Evolutionary conservation across 2,797 vertebrate species (phyloP).

Genomic region (Echeneis naucrates): DNA sequence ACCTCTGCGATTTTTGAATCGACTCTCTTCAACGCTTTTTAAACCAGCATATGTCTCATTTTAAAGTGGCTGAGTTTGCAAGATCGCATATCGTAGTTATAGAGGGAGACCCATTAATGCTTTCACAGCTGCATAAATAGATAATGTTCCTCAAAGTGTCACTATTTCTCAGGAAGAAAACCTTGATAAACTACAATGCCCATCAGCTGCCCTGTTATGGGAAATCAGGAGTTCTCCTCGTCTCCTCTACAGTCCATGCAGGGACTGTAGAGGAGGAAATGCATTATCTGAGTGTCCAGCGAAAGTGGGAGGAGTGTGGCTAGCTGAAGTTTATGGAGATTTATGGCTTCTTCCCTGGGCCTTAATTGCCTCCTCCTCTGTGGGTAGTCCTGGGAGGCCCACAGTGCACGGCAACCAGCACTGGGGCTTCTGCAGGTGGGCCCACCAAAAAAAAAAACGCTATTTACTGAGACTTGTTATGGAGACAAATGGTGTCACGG

Average conservation of each 20-base stretch:
- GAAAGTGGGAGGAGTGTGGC: constrained; percentile 74
- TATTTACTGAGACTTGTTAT: constrained; percentile 83
- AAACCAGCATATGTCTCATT: neutral
- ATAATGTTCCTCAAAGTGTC: constrained; percentile 2
- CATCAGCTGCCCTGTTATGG: constrained; percentile 37
- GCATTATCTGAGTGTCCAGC: constrained; percentile 75
- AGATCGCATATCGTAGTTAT: neutral
- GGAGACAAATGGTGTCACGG: constrained; percentile 84
- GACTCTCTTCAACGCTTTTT: neutral
- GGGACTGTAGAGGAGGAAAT: constrained; percentile 64
- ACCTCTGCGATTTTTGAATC: neutral
- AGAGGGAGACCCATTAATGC: constrained; percentile 4
- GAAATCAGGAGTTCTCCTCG: constrained; percentile 38
- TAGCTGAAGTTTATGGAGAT: constrained; percentile 89
- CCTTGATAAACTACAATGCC: neutral
- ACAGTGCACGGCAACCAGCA: constrained; percentile 76
- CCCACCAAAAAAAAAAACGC: constrained; percentile 64
- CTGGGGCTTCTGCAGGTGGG: constrained; percentile 85
- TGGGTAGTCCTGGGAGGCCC: constrained; percentile 80
- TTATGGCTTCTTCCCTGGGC: constrained; percentile 82
- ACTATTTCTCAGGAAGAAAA: constrained; percentile 16
- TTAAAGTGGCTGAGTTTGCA: neutral
- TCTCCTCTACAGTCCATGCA: constrained; percentile 57
- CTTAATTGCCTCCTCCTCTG: constrained; percentile 85
- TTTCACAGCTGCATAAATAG: constrained; percentile 4